A percentile compares a stretch with the other conserved stretches of the same genome.
These are phyloP conservation scores for Temnopleurus reevesii DNA, from an alignment of 53 echinoderm and acorn worm genomes.

Conservation along the genomic window DNA sequence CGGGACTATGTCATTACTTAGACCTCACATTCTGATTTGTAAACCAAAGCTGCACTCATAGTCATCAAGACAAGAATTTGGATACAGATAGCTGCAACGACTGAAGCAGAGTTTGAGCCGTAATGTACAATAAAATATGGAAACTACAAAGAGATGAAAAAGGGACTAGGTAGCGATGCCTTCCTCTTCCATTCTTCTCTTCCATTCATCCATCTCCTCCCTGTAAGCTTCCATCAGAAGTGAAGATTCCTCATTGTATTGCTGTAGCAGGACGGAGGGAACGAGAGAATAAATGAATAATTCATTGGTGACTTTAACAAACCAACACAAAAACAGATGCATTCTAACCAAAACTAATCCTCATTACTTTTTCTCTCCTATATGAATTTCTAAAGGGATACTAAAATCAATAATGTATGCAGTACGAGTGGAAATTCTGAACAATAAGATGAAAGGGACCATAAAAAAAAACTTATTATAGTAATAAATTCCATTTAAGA, in stretches of 20 bases:
- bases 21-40: too few relatives aligned
- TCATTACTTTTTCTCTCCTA: too few relatives aligned
- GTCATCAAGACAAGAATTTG: too few relatives aligned
- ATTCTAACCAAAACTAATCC: background rate
- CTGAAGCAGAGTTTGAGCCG: too few relatives aligned
- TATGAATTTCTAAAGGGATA: too few relatives aligned
- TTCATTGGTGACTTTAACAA: background rate
- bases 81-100: too few relatives aligned
- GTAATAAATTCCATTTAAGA: too few relatives aligned
- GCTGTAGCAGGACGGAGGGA: slow-evolving; percentile 10
- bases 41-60: too few relatives aligned
- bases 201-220: slow-evolving; percentile 58
- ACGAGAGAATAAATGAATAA: background rate
- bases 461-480: too few relatives aligned
- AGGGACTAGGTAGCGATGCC: background rate
- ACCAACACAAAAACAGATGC: background rate
- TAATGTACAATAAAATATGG: too few relatives aligned
- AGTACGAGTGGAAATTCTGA: background rate
- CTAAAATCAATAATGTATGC: too few relatives aligned
- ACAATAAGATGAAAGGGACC: background rate
- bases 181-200: slow-evolving; percentile 46
- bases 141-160: background rate
- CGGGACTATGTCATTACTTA: too few relatives aligned
- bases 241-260: slow-evolving; percentile 41
- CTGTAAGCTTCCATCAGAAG: slow-evolving; percentile 28